phyloP scores from a whole-genome alignment of 2,797 vertebrate genomes.

The Coracias cyanogaster region DNA sequence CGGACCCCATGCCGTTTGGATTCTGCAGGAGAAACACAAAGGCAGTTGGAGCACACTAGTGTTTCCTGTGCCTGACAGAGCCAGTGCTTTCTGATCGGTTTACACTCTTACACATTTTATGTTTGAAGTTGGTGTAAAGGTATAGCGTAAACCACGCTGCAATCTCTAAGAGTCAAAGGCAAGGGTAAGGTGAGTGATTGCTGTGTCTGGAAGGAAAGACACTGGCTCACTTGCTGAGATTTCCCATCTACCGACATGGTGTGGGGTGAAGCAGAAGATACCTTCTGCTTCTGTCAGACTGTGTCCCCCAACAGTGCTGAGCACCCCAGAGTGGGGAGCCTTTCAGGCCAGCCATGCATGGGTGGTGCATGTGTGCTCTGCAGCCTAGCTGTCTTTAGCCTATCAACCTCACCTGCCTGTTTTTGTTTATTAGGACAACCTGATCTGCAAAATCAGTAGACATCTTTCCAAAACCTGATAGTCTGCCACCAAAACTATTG shows the following conservation, averaged over 20 bases:
- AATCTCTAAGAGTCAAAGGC: background rate
- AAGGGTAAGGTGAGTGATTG: background rate
- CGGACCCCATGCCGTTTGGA: fast-evolving
- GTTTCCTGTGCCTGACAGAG: background rate
- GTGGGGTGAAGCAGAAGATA: background rate
- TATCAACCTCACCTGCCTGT: fast-evolving
- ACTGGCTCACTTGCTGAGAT: background rate
- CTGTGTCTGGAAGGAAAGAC: background rate
- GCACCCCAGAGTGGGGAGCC: fast-evolving
- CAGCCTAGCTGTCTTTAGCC: background rate
- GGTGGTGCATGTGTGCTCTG: too few species aligned
- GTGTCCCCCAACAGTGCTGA: fast-evolving
- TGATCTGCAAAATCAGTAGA: background rate
- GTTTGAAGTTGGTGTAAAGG: background rate
- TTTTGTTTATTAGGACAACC: background rate
- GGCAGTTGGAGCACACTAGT: background rate
- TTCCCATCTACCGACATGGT: fast-evolving
- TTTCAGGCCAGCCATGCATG: fast-evolving
- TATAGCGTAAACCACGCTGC: background rate
- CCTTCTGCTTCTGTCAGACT: background rate
- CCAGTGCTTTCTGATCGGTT: background rate
- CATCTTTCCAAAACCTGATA: background rate
- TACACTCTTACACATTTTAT: background rate
- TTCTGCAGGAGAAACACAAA: background rate
- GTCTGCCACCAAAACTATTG: background rate